Evolutionary conservation across 2,888 invertebrate genomes (phyloP), one percentile per base, ranked within the genome.

Genomic region (Deilephila elpenor): DNA sequence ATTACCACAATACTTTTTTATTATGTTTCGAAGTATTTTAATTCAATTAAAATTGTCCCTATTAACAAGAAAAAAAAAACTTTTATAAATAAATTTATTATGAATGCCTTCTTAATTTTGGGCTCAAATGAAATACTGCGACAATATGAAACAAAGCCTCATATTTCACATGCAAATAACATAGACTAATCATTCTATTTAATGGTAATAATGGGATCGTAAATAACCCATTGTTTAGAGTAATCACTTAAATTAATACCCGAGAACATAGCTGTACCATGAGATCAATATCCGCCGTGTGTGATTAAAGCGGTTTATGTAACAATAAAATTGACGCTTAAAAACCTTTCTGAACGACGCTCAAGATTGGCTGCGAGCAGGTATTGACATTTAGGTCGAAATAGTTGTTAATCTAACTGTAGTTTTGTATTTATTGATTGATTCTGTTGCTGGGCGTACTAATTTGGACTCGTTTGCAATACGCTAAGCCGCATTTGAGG

Each of bases 381-480:
- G 77, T 76, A 78, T 80, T 82, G 83, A 84, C 81, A 89, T 88
- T 88, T 83, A 79, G 88, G 89, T 88, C 88, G 82, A 80, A 85
- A 88, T 86, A 89, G 84, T 88, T 84, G 67, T 67, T 67, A 67
- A 51, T 67, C 87, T 92, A 92, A 93, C 92, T 89, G 92, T 92
- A 87, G 80, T 87, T 84, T 83, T 80, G 82, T 84, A 82, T 83
- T 77, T 84, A 88, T 86, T 82, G 84, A 86, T 88, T 81, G 85
- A 82, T 84, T 85, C 82, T 83, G 86, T 88, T 88, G 79, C 84
- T 80, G 82, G 80, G 81, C 82, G 79, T 77, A 76, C 78, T 80
- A 77, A 77, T 79, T 82, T 78, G 75, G 83, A 84, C 84, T 82
- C 80, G 86, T 84, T 88, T 80, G 75, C 79, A 83, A 78, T 78